Evolutionary conservation across 2,113 vertebrate genomes (phyloP).

Genomic region (Rhipidura dahli): DNA sequence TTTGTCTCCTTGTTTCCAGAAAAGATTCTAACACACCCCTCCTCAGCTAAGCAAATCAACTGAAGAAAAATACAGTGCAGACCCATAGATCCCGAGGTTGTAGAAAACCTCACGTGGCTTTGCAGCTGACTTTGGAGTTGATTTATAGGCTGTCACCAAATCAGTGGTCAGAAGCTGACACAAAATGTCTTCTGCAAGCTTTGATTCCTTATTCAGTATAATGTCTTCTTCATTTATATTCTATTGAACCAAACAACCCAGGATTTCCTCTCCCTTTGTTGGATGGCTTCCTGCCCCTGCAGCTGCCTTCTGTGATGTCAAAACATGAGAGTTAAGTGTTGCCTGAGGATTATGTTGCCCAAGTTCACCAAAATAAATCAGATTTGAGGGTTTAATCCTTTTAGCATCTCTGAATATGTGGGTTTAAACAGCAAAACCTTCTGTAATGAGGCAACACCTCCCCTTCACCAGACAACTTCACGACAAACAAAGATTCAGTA

Average conservation of each 20-base stretch:
- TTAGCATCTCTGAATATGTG: not conserved
- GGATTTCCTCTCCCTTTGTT: conserved; percentile 55
- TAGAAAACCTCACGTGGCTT: not conserved
- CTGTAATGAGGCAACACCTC: not conserved
- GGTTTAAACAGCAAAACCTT: not conserved
- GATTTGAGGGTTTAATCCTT: not conserved
- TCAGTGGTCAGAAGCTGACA: not conserved
- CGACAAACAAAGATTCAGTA: not conserved
- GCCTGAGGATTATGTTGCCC: not conserved
- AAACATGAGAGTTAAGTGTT: not conserved
- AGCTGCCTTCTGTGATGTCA: conserved; percentile 43
- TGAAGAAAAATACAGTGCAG: not conserved
- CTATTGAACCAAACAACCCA: conserved; percentile 22
- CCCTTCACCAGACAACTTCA: not conserved
- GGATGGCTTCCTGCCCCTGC: conserved; percentile 29
- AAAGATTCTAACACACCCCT: not conserved
- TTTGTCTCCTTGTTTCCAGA: not conserved
- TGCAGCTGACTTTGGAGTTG: not conserved
- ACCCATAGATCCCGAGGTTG: not conserved
- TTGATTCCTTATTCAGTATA: conserved; percentile 29
- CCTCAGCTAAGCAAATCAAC: not conserved
- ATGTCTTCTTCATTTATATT: conserved; percentile 54
- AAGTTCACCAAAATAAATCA: conserved; percentile 18
- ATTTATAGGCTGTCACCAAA: conserved; percentile 36
- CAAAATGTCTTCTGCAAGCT: conserved; percentile 42